Evolutionary conservation across 2,113 vertebrate genomes (phyloP).

Genomic region (Coptodon bakossiorum): DNA sequence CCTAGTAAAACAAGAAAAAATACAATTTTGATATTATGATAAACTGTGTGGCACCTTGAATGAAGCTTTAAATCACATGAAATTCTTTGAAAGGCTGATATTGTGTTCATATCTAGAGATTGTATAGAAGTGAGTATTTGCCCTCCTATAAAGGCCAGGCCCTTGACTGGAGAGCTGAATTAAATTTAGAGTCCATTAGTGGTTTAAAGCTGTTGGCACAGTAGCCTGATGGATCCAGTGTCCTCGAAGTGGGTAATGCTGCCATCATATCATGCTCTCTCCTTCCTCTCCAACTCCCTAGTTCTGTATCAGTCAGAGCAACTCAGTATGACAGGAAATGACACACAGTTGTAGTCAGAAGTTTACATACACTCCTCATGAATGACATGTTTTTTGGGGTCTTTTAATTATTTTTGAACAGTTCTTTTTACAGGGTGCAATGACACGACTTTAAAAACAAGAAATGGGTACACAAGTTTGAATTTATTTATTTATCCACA

Average conservation of each 20-base stretch:
- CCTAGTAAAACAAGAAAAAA: background rate
- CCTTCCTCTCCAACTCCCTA: background rate
- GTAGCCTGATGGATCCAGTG: conserved; percentile 31
- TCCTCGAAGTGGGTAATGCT: conserved; percentile 10
- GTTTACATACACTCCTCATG: background rate
- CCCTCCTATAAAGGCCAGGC: background rate
- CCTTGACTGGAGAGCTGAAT: conserved; percentile 34
- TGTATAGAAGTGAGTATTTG: background rate
- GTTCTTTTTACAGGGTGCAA: background rate
- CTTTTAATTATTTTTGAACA: background rate
- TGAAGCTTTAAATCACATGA: background rate
- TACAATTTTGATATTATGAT: background rate
- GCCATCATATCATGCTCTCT: background rate
- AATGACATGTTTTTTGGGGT: background rate
- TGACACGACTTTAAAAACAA: background rate
- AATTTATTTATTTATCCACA: background rate
- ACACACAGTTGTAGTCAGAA: background rate
- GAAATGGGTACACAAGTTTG: background rate
- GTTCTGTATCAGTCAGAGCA: background rate
- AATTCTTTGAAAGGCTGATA: background rate
- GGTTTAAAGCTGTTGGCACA: conserved; percentile 32
- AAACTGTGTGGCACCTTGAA: background rate
- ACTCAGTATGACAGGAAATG: background rate
- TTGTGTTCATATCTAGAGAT: background rate
- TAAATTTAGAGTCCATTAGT: conserved; percentile 62